These are phyloP conservation scores for Dipodomys ordii DNA, from an alignment of 2,113 vertebrate species.

Conservation along the genomic window DNA sequence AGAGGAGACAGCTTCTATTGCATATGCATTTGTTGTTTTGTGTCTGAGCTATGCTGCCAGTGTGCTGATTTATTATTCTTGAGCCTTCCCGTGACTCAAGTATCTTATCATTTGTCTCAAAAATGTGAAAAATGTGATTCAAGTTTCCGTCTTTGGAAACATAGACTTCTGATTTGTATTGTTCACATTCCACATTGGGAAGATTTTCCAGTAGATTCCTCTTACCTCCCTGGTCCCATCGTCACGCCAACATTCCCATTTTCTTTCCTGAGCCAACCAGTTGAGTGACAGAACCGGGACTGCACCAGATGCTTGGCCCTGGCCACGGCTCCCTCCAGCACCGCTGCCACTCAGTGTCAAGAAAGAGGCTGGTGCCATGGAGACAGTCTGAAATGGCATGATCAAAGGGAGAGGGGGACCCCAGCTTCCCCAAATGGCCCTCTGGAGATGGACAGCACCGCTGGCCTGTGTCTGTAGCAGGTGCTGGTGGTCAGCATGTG, in stretches of 20 bases:
- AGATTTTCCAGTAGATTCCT: not conserved
- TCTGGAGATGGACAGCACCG: not conserved
- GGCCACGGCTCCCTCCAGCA: not conserved
- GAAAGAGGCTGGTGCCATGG: not conserved
- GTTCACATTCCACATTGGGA: slow-evolving; percentile 4
- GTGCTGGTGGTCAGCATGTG: not conserved
- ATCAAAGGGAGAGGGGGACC: slow-evolving; percentile 37
- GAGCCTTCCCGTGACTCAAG: not conserved
- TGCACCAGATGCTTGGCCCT: not conserved
- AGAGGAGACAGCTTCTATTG: not conserved
- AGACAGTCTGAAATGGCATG: slow-evolving; percentile 23
- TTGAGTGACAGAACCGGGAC: slow-evolving; percentile 42
- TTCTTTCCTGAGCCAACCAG: not conserved
- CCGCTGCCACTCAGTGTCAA: slow-evolving; percentile 35
- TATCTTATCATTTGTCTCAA: not conserved
- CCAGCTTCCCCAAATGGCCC: not conserved
- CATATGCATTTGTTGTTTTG: not conserved
- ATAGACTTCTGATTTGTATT: not conserved
- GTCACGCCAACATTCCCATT: slow-evolving; percentile 4
- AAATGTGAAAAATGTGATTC: not conserved
- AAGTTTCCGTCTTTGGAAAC: not conserved
- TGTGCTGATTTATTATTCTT: not conserved
- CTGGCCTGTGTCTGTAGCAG: not conserved
- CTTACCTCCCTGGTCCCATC: not conserved
- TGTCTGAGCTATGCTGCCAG: not conserved